Evolutionary conservation across 1,140 invertebrate species (phyloP), one percentile per base, ranked within the genome.

Genomic region (Drosophila sp.): DNA sequence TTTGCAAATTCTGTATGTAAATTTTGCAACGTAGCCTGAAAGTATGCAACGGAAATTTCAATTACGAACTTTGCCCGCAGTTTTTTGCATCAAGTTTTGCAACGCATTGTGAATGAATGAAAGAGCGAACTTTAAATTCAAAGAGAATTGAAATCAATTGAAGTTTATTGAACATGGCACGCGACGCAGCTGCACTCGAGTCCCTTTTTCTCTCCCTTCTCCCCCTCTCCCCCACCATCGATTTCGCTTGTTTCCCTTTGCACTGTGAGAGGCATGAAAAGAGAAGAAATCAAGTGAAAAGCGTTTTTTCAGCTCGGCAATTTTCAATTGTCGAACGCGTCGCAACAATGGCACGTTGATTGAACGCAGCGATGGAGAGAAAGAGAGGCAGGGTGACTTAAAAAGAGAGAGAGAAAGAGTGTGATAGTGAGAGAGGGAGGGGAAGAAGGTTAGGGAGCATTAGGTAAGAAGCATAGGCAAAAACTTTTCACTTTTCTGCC

Each of bases 301-400:
- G 50, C 51, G 62, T 69, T 58, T 59, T 40, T 77, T 80, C 45
- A 53, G 21, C 59, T 69, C 46, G 72, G 64, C 74, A 78, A 74
- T 81, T 84, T 78, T 72, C 81, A 84, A 84, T 87, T 80, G 81
- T 75, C 62, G 82, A 87, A 84, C 82, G 81, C 82, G 74, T 40
- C 65, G 74, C 80, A 86, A 86, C 81, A 86, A 86, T 86, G 61
- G 71, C 63, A 58, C 81, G 82, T 86, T 86, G 81, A 86, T 86
- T 86, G 81, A 79, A 66, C 38, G 32, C 14, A 13, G 25, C 1
- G 18, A 8, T 21, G 1, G 1, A 18, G 29, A 14, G 2, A 4
- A 6, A 25, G n/a, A 7, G 36, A 41, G 43, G n/a, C n/a, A n/a
- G n/a, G n/a, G n/a, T n/a, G n/a, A n/a, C n/a, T n/a, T n/a, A n/a